phyloP scores from a whole-genome alignment of 2,888 invertebrate species.

The Caenorhabditis sp. region DNA sequence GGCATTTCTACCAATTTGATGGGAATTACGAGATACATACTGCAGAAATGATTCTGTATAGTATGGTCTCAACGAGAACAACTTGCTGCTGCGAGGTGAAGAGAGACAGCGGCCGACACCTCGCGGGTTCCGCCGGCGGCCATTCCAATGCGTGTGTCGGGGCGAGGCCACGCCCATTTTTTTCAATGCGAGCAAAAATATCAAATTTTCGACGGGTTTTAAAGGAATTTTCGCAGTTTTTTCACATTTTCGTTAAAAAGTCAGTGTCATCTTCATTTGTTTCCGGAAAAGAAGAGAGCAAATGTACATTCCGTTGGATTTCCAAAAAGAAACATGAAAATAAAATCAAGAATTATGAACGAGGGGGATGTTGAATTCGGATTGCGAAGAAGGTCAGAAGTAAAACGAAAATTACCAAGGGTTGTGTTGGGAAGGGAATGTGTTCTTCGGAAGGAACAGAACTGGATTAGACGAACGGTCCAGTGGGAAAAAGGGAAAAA shows the following conservation, averaged over 20 bases:
- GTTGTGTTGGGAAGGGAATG: too few relatives aligned
- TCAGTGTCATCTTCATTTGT: too few relatives aligned
- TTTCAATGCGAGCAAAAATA: too few relatives aligned
- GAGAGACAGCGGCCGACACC: too few relatives aligned
- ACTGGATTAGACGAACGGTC: not conserved
- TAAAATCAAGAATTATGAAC: not conserved
- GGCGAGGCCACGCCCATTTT: too few relatives aligned
- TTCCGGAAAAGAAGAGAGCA: too few relatives aligned
- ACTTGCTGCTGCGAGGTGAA: not conserved
- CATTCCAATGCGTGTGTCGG: too few relatives aligned
- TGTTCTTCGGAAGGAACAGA: not conserved
- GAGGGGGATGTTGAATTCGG: not conserved
- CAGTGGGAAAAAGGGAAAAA: not conserved
- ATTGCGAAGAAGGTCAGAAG: not conserved
- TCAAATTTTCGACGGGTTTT: too few relatives aligned
- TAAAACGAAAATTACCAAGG: not conserved
- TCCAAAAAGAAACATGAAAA: not conserved
- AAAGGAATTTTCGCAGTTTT: too few relatives aligned
- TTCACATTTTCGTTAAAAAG: too few relatives aligned
- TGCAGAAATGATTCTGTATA: constrained; percentile 75
- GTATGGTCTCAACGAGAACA: constrained; percentile 66
- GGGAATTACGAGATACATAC: constrained; percentile 72
- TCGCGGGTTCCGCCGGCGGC: too few relatives aligned
- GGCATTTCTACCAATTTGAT: constrained; percentile 63
- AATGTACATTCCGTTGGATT: too few relatives aligned